Percentiles rank a stretch among this genome's conserved stretches.
Evolutionary conservation across 2,797 vertebrate genomes (phyloP).

Genomic region (Spinibarbus caldwelli): DNA sequence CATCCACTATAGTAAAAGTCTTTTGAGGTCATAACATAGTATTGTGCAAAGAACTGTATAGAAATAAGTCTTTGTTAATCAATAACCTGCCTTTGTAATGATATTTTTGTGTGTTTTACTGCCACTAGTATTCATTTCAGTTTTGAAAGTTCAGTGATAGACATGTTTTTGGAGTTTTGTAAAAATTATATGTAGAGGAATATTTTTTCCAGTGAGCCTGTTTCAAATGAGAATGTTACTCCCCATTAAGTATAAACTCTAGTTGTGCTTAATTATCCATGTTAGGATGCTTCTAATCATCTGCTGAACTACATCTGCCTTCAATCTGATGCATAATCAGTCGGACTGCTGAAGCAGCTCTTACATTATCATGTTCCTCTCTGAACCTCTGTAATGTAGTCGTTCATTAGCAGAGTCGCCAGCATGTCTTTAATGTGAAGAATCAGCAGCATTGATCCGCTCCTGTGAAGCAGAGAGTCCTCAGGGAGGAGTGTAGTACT

Average conservation of each 20-base stretch:
- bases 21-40: not conserved
- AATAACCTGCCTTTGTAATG: not conserved
- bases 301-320: not conserved
- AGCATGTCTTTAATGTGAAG: conserved; percentile 12
- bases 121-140: not conserved
- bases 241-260: not conserved
- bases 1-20: not conserved
- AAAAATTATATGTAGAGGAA: not conserved
- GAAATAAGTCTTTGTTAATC: not conserved
- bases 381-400: conserved; percentile 27
- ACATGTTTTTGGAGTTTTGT: not conserved
- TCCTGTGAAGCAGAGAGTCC: conserved; percentile 26
- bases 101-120: not conserved
- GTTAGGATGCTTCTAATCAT: conserved; percentile 33
- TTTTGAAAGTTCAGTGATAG: not conserved
- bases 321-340: conserved; percentile 19
- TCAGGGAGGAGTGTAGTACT: conserved; percentile 19
- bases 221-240: not conserved
- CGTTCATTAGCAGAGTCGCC: conserved; percentile 28
- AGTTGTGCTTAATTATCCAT: not conserved
- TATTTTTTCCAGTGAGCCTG: not conserved
- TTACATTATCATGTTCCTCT: conserved; percentile 15
- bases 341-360: conserved; percentile 26
- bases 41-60: not conserved
- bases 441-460: conserved; percentile 37